phyloP scores from a whole-genome alignment of 1,140 invertebrate species.

The Leptestheria dahalacensis region DNA sequence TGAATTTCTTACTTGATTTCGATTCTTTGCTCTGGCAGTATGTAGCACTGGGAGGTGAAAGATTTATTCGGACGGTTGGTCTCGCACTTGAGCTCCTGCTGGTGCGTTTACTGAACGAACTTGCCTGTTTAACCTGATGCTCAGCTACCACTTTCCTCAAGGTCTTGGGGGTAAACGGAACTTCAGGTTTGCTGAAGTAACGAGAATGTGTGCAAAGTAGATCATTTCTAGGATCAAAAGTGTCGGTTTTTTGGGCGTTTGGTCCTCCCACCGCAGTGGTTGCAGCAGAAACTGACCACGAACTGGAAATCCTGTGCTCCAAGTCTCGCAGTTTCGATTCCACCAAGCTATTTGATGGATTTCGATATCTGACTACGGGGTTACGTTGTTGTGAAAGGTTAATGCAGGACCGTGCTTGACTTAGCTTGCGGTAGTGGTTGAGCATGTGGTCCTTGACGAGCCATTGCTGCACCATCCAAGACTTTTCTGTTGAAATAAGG shows the following conservation, averaged over 20 bases:
- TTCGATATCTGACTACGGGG: neutral
- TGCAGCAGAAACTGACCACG: neutral
- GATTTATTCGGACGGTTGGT: neutral
- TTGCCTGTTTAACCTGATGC: neutral
- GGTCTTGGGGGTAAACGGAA: neutral
- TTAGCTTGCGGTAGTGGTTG: neutral
- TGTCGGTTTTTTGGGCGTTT: neutral
- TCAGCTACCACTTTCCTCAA: neutral
- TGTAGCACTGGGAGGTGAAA: neutral
- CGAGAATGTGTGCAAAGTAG: neutral
- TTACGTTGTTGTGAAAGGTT: neutral
- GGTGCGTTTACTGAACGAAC: neutral
- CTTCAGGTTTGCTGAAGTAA: neutral
- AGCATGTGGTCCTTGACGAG: neutral
- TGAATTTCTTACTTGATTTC: neutral
- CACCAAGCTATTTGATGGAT: neutral
- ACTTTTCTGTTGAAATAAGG: no score
- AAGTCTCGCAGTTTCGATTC: neutral
- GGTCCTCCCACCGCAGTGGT: neutral
- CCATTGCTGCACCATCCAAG: neutral
- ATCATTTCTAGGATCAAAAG: neutral
- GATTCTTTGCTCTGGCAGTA: neutral
- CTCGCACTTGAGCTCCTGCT: neutral
- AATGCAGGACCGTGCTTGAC: neutral
- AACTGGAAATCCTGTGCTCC: neutral